These are phyloP conservation scores for Polypedilum vanderplanki DNA, from an alignment of 1,140 invertebrate species.

Conservation along the genomic window DNA sequence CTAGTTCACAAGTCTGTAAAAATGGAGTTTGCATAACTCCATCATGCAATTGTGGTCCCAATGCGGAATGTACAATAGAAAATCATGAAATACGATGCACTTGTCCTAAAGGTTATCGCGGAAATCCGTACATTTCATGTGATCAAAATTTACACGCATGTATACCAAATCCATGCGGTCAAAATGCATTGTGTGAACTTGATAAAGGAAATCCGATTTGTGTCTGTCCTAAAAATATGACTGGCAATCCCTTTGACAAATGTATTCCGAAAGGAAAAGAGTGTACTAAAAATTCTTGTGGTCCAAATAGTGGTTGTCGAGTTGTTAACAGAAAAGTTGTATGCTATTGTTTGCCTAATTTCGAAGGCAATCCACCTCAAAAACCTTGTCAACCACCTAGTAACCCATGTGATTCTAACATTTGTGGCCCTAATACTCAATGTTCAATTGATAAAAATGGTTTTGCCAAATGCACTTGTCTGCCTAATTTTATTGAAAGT, in stretches of 20 bases:
- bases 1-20: conserved; percentile 61
- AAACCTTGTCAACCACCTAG: conserved; percentile 56
- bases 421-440: conserved; percentile 81
- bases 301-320: conserved; percentile 71
- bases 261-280: conserved; percentile 84
- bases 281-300: conserved; percentile 77
- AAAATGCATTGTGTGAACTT: conserved; percentile 74
- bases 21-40: conserved; percentile 61
- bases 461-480: conserved; percentile 79
- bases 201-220: conserved; percentile 82
- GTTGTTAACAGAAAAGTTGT: conserved; percentile 60
- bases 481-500: conserved; percentile 73
- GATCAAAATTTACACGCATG: conserved; percentile 63
- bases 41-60: conserved; percentile 67
- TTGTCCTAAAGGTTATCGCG: conserved; percentile 66
- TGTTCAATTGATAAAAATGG: conserved; percentile 73
- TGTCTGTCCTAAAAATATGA: conserved; percentile 79
- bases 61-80: conserved; percentile 68
- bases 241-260: conserved; percentile 84
- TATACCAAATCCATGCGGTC: conserved; percentile 74
- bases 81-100: conserved; percentile 67
- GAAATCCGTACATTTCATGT: conserved; percentile 58
- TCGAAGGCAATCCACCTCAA: conserved; percentile 73
- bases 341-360: conserved; percentile 82
- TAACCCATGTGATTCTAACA: conserved; percentile 75